These are phyloP conservation scores for Xiphophorus birchmanni DNA, from an alignment of 2,797 vertebrate species.

Conservation along the genomic window DNA sequence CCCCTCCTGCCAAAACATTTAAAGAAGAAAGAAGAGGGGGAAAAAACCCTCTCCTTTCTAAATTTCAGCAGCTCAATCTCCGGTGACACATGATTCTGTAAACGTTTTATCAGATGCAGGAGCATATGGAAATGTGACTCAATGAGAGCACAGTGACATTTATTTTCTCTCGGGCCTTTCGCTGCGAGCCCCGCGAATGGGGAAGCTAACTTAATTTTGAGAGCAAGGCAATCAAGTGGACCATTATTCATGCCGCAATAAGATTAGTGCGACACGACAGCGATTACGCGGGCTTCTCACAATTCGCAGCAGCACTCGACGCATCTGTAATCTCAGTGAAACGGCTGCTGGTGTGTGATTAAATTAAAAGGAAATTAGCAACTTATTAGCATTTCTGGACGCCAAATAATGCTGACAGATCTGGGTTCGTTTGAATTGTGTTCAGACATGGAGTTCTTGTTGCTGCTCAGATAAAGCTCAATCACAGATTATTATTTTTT, in stretches of 20 bases:
- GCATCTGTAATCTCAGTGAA: constrained; percentile 8
- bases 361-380: background rate
- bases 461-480: background rate
- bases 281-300: constrained; percentile 49
- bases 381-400: background rate
- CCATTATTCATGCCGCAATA: constrained; percentile 62
- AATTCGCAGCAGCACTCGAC: constrained; percentile 35
- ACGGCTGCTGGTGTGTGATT: background rate
- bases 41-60: background rate
- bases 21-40: background rate
- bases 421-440: background rate
- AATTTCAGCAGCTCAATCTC: constrained; percentile 13
- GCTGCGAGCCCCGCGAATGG: constrained; percentile 55
- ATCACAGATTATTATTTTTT: background rate
- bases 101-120: constrained; percentile 38
- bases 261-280: constrained; percentile 72
- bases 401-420: background rate
- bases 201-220: constrained; percentile 59
- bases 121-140: constrained; percentile 59
- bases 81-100: constrained; percentile 2
- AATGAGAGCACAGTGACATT: constrained; percentile 50
- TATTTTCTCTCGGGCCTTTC: constrained; percentile 65
- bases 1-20: background rate
- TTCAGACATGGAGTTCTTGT: background rate
- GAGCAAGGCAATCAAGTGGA: constrained; percentile 48